phyloP scores from a whole-genome alignment of 2,113 vertebrate species.

The Bubo blakistoni region DNA sequence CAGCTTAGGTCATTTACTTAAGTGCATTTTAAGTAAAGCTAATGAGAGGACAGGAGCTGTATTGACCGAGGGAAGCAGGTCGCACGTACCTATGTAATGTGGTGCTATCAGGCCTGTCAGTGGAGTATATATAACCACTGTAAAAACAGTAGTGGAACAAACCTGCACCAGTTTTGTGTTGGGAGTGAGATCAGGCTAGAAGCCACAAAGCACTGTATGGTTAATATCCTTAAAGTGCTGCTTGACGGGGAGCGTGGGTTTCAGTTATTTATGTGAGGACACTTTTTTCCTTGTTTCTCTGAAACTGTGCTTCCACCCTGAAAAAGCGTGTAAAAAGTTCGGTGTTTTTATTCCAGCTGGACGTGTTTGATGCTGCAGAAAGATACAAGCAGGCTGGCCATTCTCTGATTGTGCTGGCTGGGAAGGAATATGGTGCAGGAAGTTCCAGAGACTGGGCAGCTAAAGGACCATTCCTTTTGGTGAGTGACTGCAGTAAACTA shows the following conservation, averaged over 20 bases:
- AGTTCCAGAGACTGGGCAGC: conserved; percentile 99
- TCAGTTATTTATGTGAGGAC: background rate
- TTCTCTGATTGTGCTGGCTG: conserved; percentile 88
- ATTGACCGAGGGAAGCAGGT: background rate
- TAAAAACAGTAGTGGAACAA: background rate
- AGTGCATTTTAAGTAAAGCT: background rate
- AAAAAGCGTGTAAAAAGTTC: background rate
- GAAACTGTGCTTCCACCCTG: background rate
- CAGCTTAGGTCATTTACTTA: background rate
- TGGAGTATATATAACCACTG: background rate
- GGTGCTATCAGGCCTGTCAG: background rate
- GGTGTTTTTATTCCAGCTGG: conserved; percentile 75
- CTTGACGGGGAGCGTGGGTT: background rate
- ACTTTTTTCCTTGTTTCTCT: background rate
- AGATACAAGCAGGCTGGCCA: conserved; percentile 81
- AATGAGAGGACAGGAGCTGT: background rate
- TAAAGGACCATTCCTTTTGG: conserved; percentile 94
- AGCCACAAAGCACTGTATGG: background rate
- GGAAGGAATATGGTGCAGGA: conserved; percentile 95
- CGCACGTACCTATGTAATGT: background rate
- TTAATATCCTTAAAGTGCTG: background rate
- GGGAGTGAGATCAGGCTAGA: background rate
- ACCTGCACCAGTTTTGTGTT: background rate
- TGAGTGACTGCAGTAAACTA: conserved; percentile 48
- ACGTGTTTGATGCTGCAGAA: conserved; percentile 91